phyloP scores from a whole-genome alignment of 2,888 invertebrate species.

The Holacanthella duospinosa region DNA sequence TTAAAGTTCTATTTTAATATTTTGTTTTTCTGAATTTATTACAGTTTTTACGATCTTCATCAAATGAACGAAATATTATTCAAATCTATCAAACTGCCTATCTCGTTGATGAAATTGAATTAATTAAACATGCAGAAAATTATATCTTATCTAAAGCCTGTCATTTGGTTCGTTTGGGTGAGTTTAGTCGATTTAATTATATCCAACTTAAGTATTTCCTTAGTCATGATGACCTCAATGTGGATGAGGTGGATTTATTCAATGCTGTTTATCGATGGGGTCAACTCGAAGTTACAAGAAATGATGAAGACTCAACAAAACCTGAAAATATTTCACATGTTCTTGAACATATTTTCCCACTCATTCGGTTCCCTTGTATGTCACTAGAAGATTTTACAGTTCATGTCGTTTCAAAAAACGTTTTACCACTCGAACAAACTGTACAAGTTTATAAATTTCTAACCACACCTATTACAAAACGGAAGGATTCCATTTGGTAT shows the following conservation, averaged over 20 bases:
- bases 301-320: conserved; percentile 1
- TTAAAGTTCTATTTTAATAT: too few relatives aligned
- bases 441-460: conserved; percentile 29
- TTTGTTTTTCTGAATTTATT: too few relatives aligned
- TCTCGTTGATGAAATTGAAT: conserved; percentile 27
- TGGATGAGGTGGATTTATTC: conserved; percentile 22
- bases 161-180: conserved; percentile 22
- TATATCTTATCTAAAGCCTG: conserved; percentile 30
- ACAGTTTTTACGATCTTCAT: conserved; percentile 19
- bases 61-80: conserved; percentile 27
- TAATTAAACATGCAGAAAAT: conserved; percentile 27
- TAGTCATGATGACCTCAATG: conserved; percentile 30
- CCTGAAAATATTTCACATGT: conserved; percentile 12
- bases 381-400: conserved; percentile 29
- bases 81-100: conserved; percentile 29
- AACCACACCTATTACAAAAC: conserved; percentile 25
- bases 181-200: conserved; percentile 27
- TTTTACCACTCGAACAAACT: conserved; percentile 27
- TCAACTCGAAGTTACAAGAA: conserved; percentile 17
- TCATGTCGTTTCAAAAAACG: conserved; percentile 27
- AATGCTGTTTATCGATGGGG: conserved; percentile 30
- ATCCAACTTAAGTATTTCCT: conserved; percentile 22
- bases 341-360: conserved; percentile 21
- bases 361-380: conserved; percentile 32
- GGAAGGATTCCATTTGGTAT: conserved; percentile 16